phyloP scores from a whole-genome alignment of 2,888 invertebrate genomes.

The Alviniconcha strummeri region DNA sequence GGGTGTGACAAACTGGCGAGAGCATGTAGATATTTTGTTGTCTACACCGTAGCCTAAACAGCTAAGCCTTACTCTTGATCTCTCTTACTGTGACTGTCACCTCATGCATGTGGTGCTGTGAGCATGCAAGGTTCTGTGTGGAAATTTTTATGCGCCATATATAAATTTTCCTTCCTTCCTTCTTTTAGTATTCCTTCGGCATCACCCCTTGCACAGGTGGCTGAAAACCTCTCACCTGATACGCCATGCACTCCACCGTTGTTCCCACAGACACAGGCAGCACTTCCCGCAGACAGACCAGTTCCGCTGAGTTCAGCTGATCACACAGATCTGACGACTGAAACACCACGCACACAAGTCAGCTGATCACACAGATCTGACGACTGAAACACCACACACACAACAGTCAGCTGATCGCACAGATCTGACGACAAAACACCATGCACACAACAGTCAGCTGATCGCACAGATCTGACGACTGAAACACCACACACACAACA shows the following conservation, averaged over 20 bases:
- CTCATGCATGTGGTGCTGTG: no score
- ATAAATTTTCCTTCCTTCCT: no score
- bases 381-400: conserved; percentile 48
- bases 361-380: conserved; percentile 48
- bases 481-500: conserved; percentile 32
- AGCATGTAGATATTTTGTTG: no score
- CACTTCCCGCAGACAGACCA: conserved; percentile 54
- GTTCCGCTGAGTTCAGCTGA: conserved; percentile 53
- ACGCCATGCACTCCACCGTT: conserved; percentile 65
- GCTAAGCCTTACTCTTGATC: no score
- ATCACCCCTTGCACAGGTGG: not conserved
- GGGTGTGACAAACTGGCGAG: no score
- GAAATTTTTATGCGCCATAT: no score
- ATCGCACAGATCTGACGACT: conserved; percentile 54
- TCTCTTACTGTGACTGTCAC: no score
- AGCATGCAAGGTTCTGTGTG: no score
- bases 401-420: conserved; percentile 43
- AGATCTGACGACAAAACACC: conserved; percentile 50
- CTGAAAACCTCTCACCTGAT: conserved; percentile 49
- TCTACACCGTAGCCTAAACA: no score
- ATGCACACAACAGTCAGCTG: conserved; percentile 39
- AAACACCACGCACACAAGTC: conserved; percentile 33
- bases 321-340: conserved; percentile 54
- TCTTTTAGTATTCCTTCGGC: no score
- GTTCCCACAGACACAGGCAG: conserved; percentile 59